A percentile compares a stretch with the other conserved stretches of the same genome.
Evolutionary conservation across 2,888 invertebrate species (phyloP).

Genomic region (Agrotis exclamationis): DNA sequence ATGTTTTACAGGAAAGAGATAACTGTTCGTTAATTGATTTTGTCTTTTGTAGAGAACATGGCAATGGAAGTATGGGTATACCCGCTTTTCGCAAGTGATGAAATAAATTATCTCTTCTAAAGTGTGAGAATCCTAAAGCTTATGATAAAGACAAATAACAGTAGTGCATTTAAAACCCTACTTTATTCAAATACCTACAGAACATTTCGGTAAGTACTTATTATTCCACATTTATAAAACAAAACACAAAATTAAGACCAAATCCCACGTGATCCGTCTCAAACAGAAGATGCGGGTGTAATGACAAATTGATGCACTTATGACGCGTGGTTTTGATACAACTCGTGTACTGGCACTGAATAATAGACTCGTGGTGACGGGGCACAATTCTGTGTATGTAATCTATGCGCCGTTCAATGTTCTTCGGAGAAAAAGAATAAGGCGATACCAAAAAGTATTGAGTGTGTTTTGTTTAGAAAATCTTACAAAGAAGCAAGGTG

Average conservation of each 20-base stretch:
- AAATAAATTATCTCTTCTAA: too few relatives aligned
- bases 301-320: conserved; percentile 84
- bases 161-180: not conserved
- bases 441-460: not conserved
- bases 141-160: not conserved
- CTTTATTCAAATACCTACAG: not conserved
- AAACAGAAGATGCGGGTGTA: conserved; percentile 81
- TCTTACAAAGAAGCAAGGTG: not conserved
- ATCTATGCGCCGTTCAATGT: conserved; percentile 41
- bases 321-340: conserved; percentile 73
- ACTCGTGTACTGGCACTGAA: conserved; percentile 83
- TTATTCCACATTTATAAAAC: conserved; percentile 27
- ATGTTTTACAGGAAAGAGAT: too few relatives aligned
- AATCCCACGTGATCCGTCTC: conserved; percentile 59
- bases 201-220: not conserved
- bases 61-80: too few relatives aligned
- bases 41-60: too few relatives aligned
- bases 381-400: conserved; percentile 69
- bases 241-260: conserved; percentile 39
- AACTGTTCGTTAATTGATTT: too few relatives aligned
- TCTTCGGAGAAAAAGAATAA: conserved; percentile 34
- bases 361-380: conserved; percentile 84
- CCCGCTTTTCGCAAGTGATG: not conserved
- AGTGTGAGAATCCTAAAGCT: not conserved
- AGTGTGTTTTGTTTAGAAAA: conserved; percentile 23